Evolutionary conservation across 2,113 vertebrate species (phyloP), one percentile per base, ranked within the genome.

Genomic region (Dipodomys spectabilis): DNA sequence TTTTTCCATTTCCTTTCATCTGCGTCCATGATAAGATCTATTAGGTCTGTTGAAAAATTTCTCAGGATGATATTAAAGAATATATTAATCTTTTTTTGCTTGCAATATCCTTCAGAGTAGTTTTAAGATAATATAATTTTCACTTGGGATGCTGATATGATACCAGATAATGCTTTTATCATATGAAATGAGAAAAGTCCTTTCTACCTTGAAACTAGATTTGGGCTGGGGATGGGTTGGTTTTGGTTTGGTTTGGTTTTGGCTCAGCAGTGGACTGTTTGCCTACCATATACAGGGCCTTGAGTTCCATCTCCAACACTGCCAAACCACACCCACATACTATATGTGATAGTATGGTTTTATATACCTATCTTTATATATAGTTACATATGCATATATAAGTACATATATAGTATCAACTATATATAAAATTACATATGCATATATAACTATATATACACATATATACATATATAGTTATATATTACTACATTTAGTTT

Each of bases 151-250:
- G 16, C 15, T 64, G 8, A 12, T 84, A 65, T 49, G 49, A 49
- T 49, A 49, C 18, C 2, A 97, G 30, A 94, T 93, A 89, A 95
- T 10, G 27, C 68, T 97, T 97, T 94, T 90, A 96, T 94, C 32
- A 86, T 93, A 7, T 80, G 6, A 84, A 89, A 49, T 25, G 92
- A 96, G 30, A 92, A 82, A 95, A 95, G 1, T 32, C 10, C 68
- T 95, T 93, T 77, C 71, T 74, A 83, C 53, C 30, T 89, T 85
- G 78, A 78, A 89, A 78, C 20, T 82, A 83, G 68, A 39, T 82
- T 49, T n/a, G 73, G 68, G 60, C 68, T n/a, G 6, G 25, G 25
- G 22, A 9, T 53, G 19, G 49, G 12, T 49, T 49, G 49, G 49
- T 49, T 49, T 49, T 49, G 12, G 49, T 39, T 49, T 49, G 49